Percentiles rank a stretch among this genome's conserved stretches.
Conservation (phyloP, 2,888 invertebrate genomes). For the Agrochola macilenta region DNA sequence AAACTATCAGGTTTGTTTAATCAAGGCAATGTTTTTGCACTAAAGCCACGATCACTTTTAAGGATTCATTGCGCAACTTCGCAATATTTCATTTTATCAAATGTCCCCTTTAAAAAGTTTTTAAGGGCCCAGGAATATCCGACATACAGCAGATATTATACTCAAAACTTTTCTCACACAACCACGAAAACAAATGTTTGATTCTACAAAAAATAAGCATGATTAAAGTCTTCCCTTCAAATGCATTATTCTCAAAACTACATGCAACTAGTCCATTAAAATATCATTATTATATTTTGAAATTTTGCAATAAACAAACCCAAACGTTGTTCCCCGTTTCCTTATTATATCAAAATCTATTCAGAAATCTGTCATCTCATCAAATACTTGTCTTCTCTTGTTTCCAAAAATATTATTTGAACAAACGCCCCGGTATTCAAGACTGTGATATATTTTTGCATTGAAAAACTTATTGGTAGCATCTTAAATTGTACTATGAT, state of each 20-base stretch:
- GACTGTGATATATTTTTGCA: constrained; percentile 52
- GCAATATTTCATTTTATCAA: not conserved
- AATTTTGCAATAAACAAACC: constrained; percentile 51
- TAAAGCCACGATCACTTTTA: constrained; percentile 1
- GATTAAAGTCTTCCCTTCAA: constrained; percentile 7
- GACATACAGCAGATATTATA: not conserved
- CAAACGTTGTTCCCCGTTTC: constrained; percentile 42
- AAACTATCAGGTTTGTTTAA: not conserved
- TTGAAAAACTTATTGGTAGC: constrained; percentile 27
- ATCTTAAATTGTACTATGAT: not conserved
- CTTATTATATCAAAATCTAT: constrained; percentile 61
- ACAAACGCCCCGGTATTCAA: constrained; percentile 64
- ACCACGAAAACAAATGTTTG: constrained; percentile 17
- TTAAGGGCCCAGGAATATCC: not conserved
- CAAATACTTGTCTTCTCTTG: constrained; percentile 67
- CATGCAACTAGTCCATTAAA: constrained; percentile 15
- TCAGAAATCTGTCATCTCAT: constrained; percentile 70
- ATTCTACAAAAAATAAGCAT: constrained; percentile 19
- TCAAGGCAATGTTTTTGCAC: not conserved
- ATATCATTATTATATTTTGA: constrained; percentile 26
- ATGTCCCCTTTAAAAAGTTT: not conserved
- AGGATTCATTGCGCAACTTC: not conserved
- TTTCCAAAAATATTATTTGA: constrained; percentile 66
- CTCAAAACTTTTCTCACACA: constrained; percentile 14
- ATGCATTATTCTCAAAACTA: constrained; percentile 26